Base-by-base conservation (phyloP, 2,113 vertebrate genomes). In the Semnornis frantzii region DNA sequence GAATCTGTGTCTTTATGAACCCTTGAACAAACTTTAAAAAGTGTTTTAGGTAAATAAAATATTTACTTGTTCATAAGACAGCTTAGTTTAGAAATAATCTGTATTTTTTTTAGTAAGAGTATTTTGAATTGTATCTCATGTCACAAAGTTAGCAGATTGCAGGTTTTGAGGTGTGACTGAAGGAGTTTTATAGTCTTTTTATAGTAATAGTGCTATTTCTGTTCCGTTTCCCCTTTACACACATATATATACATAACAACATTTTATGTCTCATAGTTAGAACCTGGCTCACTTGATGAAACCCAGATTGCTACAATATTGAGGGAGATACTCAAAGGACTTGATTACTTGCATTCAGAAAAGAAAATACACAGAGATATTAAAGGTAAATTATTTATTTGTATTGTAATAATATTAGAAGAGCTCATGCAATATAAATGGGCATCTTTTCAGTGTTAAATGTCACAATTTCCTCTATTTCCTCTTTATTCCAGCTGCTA, bases 311-410 rank as follows among this genome's bases (percentile, higher is more conserved):
- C 99, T 60, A 99, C 99, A 70, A 99, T 99, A 95, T 95, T 99
- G 89, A 98, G 99, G 92, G 99, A 99, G 97, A 99, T 99, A 81
- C 97, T 99, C 52, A 99, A 99, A 97, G 99, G 99, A 64, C 98
- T 99, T 0, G 99, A 99, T 95, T 99, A 99, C 92, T 98, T 99
- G 74, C 99, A 99, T 98, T 99, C 99, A 14, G 99, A 99, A 96
- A 99, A 99, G 98, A 99, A 99, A 98, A 99, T 99, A 95, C 99
- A 99, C 94, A 97, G 99, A 97, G 99, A 99, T 96, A 99, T 99
- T 96, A 99, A 99, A 98, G 99, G 99, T 99, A 96, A 97, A 8
- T 74, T 60, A 4, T 15, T 74, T 81, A 4, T 42, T 62, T 63
- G 15, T 46, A 46, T 64, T 69, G 5, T 52, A 68, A 75, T 27